Evolutionary conservation across 2,888 invertebrate genomes (phyloP).

Genomic region (Tenthredo scrophulariae): DNA sequence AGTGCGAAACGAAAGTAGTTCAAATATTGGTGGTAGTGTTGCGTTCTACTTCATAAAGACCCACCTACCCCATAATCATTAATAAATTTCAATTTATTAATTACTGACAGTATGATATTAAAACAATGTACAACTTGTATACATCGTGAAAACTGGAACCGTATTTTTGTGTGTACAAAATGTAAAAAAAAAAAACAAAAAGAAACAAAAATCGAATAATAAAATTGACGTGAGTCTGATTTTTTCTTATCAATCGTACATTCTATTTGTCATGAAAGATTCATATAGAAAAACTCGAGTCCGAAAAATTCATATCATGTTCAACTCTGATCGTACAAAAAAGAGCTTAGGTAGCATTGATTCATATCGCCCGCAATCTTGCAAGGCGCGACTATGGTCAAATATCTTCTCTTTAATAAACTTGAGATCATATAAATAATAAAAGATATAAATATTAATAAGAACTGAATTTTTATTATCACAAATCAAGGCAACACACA

Average conservation of each 20-base stretch:
- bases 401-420: background rate
- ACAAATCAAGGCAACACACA: background rate
- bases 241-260: background rate
- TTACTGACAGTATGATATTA: background rate
- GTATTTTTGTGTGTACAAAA: constrained; percentile 25
- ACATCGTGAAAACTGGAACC: background rate
- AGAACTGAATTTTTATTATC: background rate
- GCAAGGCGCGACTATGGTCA: background rate
- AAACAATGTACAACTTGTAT: background rate
- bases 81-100: background rate
- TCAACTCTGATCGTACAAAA: background rate
- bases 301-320: background rate
- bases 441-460: background rate
- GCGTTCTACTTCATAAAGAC: background rate
- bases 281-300: background rate
- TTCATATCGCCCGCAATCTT: background rate
- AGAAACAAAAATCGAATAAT: background rate
- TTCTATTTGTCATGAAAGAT: background rate
- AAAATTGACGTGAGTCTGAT: background rate
- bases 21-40: background rate
- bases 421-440: background rate
- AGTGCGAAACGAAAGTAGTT: background rate
- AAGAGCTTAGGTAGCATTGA: background rate
- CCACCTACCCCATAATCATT: background rate
- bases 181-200: constrained; percentile 14